Base-by-base conservation (phyloP, 1,140 invertebrate genomes). In the Dinoponera quadriceps region DNA sequence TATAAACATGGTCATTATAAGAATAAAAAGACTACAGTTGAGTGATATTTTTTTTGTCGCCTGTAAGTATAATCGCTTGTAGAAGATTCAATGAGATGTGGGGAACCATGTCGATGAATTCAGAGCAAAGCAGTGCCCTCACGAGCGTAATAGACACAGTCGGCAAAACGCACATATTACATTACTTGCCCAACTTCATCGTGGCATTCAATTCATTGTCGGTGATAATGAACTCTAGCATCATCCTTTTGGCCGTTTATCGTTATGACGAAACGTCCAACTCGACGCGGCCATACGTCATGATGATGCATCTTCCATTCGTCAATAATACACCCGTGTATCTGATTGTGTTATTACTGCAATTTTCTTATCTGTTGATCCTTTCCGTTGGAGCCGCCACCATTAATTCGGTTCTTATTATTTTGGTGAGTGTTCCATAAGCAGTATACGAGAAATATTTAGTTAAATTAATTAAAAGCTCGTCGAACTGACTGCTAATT, bases 221-320 rank as follows among this genome's bases (percentile, higher is more conserved):
- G 0, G 25, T 59, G 16, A 59, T 20, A 3, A 44, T 80, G 18
- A 59, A 51, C 18, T n/a, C 5, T 0, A 20, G 16, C 4, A 48
- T 18, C 25, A 16, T 25, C 1, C 44, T 85, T 3, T 63, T 59
- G 3, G 33, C 4, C 20, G 11, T n/a, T 1, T 38, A 0, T 48
- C 48, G 72, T 33, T 9, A 62, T 14, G 44, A 38, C 9, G 22
- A 25, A 2, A 14, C 20, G 25, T 29, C 57, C 20, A n/a, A 38
- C 29, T 27, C 25, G 0, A 22, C 0, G 29, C 66, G 65, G 13
- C 59, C 51, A 9, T 51, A 83, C 13, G 29, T 85, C 16, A 18
- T 85, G 3, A 77, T 29, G 29, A 85, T 85, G 81, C 55, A 69
- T 55, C 71, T 85, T 11, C 84, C 81, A 18, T 83, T 83, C 0